These are phyloP conservation scores for Oscheius myriophilus DNA, from an alignment of 2,888 invertebrate species.

Conservation along the genomic window DNA sequence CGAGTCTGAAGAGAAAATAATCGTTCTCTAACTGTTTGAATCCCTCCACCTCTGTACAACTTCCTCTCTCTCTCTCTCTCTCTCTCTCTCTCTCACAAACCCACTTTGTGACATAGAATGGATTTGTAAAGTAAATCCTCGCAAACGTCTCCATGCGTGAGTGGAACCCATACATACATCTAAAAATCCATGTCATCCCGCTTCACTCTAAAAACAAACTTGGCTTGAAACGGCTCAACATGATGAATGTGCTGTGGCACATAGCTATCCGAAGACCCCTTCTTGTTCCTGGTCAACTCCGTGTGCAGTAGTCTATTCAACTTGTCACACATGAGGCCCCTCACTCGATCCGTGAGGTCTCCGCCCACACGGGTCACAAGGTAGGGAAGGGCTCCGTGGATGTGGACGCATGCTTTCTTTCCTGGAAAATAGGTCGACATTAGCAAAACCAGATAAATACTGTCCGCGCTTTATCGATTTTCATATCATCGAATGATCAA, in stretches of 20 bases:
- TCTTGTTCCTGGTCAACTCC: slow-evolving; percentile 29
- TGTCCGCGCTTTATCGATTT: no score
- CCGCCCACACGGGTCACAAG: slow-evolving; percentile 56
- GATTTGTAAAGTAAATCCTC: slow-evolving; percentile 55
- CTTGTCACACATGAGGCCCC: slow-evolving; percentile 24
- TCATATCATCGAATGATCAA: no score
- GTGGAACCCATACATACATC: slow-evolving; percentile 60
- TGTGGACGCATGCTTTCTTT: slow-evolving; percentile 60
- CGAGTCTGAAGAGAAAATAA: slow-evolving; percentile 38
- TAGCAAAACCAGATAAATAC: no score
- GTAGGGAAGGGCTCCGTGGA: slow-evolving; percentile 64
- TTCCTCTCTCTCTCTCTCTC: no score
- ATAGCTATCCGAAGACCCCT: neutral
- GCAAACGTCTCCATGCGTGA: slow-evolving; percentile 57
- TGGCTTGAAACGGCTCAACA: slow-evolving; percentile 18
- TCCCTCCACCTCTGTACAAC: no score
- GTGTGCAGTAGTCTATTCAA: slow-evolving; percentile 27
- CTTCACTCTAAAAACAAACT: slow-evolving; percentile 1
- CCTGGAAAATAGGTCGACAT: no score
- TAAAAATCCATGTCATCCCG: slow-evolving; percentile 3
- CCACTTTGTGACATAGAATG: slow-evolving; percentile 42
- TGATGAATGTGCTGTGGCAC: slow-evolving; percentile 10
- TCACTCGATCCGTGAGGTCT: slow-evolving; percentile 30
- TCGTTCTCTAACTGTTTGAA: neutral
- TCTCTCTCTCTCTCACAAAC: no score